Evolutionary conservation across 2,797 vertebrate species (phyloP), one percentile per base, ranked within the genome.

Genomic region (Enteromius afrohamiltoni): DNA sequence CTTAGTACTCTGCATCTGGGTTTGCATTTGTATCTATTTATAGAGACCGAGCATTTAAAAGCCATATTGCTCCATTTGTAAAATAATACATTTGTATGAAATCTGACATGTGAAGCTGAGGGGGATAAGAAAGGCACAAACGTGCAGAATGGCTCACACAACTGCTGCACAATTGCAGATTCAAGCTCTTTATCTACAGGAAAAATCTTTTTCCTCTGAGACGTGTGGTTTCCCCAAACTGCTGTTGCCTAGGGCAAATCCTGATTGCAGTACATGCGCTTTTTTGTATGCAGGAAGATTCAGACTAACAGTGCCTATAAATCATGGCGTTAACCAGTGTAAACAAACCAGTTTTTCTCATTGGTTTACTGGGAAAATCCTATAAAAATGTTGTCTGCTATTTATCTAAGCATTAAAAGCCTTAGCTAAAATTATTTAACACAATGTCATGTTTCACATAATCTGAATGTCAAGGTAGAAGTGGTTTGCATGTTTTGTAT

Each of bases 171-270:
- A 47, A 47, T 45, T 68, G 26, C 64, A 55, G 23, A 77, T 26
- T 77, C 51, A 26, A 40, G n/a, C 21, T 78, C 26, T 71, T 71
- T 70, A 83, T 78, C 51, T 45, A 34, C n/a, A 62, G 67, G 75
- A 29, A 62, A 78, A 55, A 60, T 31, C 23, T 23, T 77, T 65
- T 67, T 16, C 82, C 65, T 34, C 16, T 77, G 62, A 69, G 64
- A 69, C 42, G 51, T 26, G 37, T 26, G 34, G 34, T 51, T 47
- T 78, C 51, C 65, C 49, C 60, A 40, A 83, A 77, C 64, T 60
- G 49, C 78, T 42, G 40, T 82, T 10, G 31, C 23, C 62, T 11
- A 67, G 37, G 47, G 13, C 49, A 70, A 31, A 47, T 69, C 51
- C 16, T 23, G 65, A 78, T 26, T 42, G 53, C 42, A 29, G 21